Percentiles rank a stretch among this genome's conserved stretches.
These are phyloP conservation scores for Neomorphus geoffroyi DNA, from an alignment of 2,797 vertebrate genomes.

Conservation along the genomic window DNA sequence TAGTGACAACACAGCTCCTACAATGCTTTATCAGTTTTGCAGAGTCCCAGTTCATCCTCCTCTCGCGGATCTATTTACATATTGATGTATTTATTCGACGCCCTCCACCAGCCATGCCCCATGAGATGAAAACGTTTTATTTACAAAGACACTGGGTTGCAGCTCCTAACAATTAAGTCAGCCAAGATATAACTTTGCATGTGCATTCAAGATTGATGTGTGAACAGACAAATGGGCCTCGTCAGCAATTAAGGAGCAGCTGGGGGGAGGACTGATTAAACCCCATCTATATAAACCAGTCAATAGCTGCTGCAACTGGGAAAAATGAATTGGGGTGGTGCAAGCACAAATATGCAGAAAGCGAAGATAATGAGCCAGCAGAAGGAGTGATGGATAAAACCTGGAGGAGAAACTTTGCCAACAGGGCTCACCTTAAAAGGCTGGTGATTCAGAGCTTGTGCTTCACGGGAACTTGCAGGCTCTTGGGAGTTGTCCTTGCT, in stretches of 20 bases:
- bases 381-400: background rate
- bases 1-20: slow-evolving; percentile 27
- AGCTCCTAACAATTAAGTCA: slow-evolving; percentile 33
- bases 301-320: slow-evolving; percentile 25
- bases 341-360: background rate
- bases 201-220: slow-evolving; percentile 31
- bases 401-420: background rate
- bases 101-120: slow-evolving; percentile 33
- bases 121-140: slow-evolving; percentile 59
- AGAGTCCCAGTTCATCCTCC: slow-evolving; percentile 43
- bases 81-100: slow-evolving; percentile 65
- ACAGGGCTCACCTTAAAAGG: background rate
- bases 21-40: slow-evolving; percentile 66
- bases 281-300: background rate
- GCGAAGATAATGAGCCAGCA: background rate
- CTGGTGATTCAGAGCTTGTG: background rate
- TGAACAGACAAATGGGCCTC: background rate
- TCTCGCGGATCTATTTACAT: slow-evolving; percentile 70
- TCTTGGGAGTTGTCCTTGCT: background rate
- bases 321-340: background rate
- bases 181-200: slow-evolving; percentile 20
- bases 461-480: background rate
- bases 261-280: background rate
- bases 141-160: slow-evolving; percentile 60
- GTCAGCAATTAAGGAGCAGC: background rate